Conservation (phyloP, 2,113 vertebrate genomes). For the Chaenogobius annularis region DNA sequence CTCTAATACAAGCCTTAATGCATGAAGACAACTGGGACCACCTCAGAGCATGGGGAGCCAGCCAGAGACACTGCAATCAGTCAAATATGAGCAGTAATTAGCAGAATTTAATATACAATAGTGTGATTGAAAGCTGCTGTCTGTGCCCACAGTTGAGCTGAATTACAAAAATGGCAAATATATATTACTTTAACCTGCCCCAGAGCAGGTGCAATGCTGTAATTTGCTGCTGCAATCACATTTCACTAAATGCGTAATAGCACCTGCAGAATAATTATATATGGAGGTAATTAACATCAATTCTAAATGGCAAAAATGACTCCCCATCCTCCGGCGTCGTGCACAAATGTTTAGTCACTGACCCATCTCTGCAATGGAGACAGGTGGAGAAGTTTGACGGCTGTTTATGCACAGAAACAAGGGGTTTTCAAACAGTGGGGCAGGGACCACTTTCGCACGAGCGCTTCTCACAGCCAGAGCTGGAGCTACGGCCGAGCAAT, state of each 20-base stretch:
- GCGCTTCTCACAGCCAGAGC: slow-evolving; percentile 7
- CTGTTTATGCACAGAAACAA: not conserved
- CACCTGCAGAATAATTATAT: slow-evolving; percentile 13
- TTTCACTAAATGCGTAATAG: not conserved
- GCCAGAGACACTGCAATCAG: not conserved
- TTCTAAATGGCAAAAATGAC: slow-evolving; percentile 6
- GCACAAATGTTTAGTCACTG: slow-evolving; percentile 4
- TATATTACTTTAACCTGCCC: slow-evolving; percentile 6
- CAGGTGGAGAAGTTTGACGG: too few species aligned
- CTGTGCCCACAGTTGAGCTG: not conserved
- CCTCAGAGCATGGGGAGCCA: slow-evolving; percentile 3
- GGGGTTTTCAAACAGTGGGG: not conserved
- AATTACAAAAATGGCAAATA: not conserved
- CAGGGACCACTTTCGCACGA: not conserved
- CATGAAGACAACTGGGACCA: slow-evolving; percentile 13
- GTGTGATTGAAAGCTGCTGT: not conserved
- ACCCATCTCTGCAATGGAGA: not conserved
- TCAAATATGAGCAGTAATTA: not conserved
- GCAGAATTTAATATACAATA: not conserved
- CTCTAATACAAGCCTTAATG: not conserved
- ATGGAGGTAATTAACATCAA: slow-evolving; percentile 16
- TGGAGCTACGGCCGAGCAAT: too few species aligned
- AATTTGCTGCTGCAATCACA: slow-evolving; percentile 7
- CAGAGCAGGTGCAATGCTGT: slow-evolving; percentile 1
- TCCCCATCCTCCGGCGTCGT: not conserved